These are phyloP conservation scores for Ploceus nigricollis DNA, from an alignment of 2,113 vertebrate genomes.

Conservation along the genomic window DNA sequence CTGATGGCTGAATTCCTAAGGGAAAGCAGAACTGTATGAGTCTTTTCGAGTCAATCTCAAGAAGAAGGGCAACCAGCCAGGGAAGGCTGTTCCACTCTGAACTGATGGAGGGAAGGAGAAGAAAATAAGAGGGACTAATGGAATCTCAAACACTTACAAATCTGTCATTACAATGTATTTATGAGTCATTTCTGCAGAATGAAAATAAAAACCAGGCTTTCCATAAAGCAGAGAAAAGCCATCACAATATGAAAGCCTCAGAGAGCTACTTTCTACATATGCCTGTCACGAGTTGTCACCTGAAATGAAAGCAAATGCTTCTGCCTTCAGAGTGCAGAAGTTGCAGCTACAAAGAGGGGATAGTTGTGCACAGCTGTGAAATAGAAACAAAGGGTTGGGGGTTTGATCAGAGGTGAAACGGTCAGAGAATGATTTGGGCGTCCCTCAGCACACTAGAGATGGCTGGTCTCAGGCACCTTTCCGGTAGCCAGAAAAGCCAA, in stretches of 20 bases:
- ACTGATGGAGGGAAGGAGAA: neutral
- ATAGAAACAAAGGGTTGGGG: neutral
- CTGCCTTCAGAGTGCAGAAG: neutral
- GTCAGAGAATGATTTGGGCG: neutral
- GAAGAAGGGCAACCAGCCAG: neutral
- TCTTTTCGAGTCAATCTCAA: neutral
- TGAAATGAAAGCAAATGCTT: neutral
- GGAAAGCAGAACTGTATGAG: neutral
- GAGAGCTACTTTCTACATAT: neutral
- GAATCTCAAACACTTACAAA: neutral
- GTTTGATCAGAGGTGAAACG: neutral
- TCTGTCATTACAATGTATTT: neutral
- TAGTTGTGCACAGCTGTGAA: neutral
- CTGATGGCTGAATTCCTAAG: neutral
- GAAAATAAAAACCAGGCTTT: neutral
- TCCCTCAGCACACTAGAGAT: neutral
- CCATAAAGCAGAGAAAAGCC: neutral
- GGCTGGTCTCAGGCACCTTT: neutral
- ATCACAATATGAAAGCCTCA: neutral
- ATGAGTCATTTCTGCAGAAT: neutral
- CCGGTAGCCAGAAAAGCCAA: neutral
- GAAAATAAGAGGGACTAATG: neutral
- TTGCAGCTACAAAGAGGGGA: neutral
- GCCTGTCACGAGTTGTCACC: neutral
- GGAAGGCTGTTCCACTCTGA: neutral